A percentile compares a stretch with the other conserved stretches of the same genome.
phyloP scores from a whole-genome alignment of 2,888 invertebrate species.

The Cepaea hortensis region DNA sequence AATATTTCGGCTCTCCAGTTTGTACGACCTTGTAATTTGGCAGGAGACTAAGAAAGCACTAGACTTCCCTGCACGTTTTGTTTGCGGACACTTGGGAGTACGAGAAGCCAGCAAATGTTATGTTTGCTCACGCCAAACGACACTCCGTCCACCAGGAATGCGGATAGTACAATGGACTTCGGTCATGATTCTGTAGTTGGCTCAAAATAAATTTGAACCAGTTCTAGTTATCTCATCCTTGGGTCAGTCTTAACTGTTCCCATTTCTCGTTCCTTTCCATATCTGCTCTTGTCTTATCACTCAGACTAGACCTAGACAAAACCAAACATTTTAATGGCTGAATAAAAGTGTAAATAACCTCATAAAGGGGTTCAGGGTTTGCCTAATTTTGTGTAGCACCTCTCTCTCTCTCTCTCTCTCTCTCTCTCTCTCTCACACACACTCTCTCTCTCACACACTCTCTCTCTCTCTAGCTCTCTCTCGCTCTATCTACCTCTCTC shows the following conservation, averaged over 20 bases:
- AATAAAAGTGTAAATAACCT: too few relatives aligned
- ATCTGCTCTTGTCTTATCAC: too few relatives aligned
- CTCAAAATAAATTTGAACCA: neutral
- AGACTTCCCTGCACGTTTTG: neutral
- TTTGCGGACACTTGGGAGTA: slow-evolving; percentile 3
- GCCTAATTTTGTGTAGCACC: too few relatives aligned
- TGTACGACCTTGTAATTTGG: slow-evolving; percentile 2
- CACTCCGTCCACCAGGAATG: neutral
- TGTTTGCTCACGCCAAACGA: slow-evolving; percentile 16
- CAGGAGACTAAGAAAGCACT: neutral
- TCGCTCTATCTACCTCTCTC: too few relatives aligned
- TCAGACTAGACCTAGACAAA: too few relatives aligned
- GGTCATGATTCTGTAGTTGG: slow-evolving; percentile 27
- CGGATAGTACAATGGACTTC: neutral
- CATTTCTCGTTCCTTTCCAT: too few relatives aligned
- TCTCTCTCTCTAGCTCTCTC: too few relatives aligned
- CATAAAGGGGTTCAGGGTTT: too few relatives aligned
- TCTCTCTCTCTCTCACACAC: too few relatives aligned
- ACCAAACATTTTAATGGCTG: too few relatives aligned
- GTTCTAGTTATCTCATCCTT: neutral
- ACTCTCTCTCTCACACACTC: neutral
- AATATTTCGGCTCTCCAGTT: slow-evolving; percentile 1
- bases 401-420: neutral
- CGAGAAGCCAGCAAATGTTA: slow-evolving; percentile 9
- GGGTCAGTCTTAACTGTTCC: neutral